Conservation (phyloP, 2,113 vertebrate species). For the Uria aalge region DNA sequence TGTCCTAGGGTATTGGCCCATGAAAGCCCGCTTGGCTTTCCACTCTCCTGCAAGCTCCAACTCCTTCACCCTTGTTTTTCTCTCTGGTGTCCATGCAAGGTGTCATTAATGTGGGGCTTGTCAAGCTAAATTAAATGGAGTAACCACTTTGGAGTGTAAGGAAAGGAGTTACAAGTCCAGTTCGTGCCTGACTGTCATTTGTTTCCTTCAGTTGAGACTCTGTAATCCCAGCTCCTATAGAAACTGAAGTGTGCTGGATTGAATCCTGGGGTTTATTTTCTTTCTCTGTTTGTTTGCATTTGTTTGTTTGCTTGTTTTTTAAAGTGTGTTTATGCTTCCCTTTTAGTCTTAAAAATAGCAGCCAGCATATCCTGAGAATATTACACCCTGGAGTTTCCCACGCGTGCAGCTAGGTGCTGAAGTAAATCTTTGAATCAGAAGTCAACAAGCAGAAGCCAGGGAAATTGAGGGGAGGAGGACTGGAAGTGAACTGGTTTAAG, state of each 20-base stretch:
- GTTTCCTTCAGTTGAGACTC: background rate
- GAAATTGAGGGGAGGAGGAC: background rate
- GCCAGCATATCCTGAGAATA: background rate
- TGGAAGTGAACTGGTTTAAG: background rate
- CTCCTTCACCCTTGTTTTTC: background rate
- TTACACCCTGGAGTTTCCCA: background rate
- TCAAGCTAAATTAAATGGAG: background rate
- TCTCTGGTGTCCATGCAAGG: background rate
- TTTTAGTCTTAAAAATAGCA: background rate
- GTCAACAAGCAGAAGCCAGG: background rate
- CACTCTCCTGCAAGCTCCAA: background rate
- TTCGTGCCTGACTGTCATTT: background rate
- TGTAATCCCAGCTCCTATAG: background rate
- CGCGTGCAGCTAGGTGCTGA: background rate
- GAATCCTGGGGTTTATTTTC: background rate
- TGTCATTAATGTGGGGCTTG: background rate
- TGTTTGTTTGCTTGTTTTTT: background rate
- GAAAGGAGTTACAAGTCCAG: background rate
- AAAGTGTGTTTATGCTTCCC: background rate
- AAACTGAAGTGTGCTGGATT: background rate
- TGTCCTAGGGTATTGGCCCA: background rate
- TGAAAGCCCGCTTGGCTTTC: background rate
- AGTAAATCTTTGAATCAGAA: background rate
- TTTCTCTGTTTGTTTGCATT: background rate
- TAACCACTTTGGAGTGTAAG: background rate